Base-by-base conservation (phyloP, 2,888 invertebrate species). In the Cyclophora albipunctata region DNA sequence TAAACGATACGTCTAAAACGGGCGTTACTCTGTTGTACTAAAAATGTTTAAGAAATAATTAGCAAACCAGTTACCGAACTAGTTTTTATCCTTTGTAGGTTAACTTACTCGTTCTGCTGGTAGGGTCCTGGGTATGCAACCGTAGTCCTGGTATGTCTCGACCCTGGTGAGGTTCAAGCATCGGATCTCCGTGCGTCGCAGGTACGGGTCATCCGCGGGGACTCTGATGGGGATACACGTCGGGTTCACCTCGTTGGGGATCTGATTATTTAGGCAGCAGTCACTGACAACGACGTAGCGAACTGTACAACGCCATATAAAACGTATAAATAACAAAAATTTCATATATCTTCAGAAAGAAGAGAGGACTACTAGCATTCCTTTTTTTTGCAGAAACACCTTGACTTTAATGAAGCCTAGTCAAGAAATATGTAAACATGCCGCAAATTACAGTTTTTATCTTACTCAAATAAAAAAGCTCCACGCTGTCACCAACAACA, bases 111-210 rank as follows among this genome's bases (percentile, higher is more conserved):
- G 59, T 47, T 74, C 73, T 34, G 67, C 68, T 0, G 76, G 75
- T 4, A 74, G 47, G 3, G 58, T 55, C 1, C 51, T 55, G 0
- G 74, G 66, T 1, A 69, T 54, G 49, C 77, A 77, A 3, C 71
- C 72, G 2, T 61, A 45, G 2, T 67, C 63, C 50, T 77, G 77
- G 46, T 66, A 77, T 0, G 71, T 73, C 35, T 64, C 62, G 4
- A 73, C 64, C 34, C 75, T 59, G 33, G 77, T 75, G 34, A 76
- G 66, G 53, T 77, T 77, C 51, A 75, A 51, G 47, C 77, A 77
- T 3, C 71, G 60, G n/a, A 77, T 57, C 46, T 58, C 62, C 3
- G 66, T 57, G 2, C 54, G 53, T 2, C 72, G 67, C 33, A 75
- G 56, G 54, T 66, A 70, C 0, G 76, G 70, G 49, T 78, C 77